Conservation (phyloP, 2,888 invertebrate species). For the Phorcus lineatus region DNA sequence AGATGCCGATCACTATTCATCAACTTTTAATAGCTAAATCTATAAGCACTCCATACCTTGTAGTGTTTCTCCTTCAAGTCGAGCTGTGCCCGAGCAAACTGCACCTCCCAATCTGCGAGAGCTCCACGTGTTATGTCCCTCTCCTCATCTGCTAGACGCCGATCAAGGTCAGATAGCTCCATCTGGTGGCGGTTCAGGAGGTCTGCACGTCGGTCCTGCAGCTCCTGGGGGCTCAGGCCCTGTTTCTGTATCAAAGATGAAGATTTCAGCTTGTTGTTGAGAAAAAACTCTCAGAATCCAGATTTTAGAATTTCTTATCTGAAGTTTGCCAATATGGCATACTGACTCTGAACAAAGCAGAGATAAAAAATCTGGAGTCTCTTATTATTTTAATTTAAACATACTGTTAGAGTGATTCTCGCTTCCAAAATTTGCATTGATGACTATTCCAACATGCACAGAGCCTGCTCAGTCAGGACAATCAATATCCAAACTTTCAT, state of each 20-base stretch:
- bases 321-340: too few species aligned
- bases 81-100: constrained; percentile 71
- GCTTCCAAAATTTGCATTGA: too few species aligned
- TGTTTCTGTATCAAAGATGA: constrained; percentile 53
- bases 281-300: too few species aligned
- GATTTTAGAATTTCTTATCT: too few species aligned
- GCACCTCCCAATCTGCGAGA: constrained; percentile 71
- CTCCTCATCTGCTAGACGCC: constrained; percentile 60
- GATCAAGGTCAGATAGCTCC: constrained; percentile 67
- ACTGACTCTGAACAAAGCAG: too few species aligned
- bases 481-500: too few species aligned
- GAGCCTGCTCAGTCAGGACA: too few species aligned
- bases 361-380: too few species aligned
- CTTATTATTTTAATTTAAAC: too few species aligned
- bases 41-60: constrained; percentile 55
- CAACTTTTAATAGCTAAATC: not conserved
- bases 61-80: constrained; percentile 72
- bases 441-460: too few species aligned
- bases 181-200: constrained; percentile 69
- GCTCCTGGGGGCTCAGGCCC: constrained; percentile 65
- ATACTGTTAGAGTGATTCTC: too few species aligned
- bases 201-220: constrained; percentile 59
- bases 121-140: constrained; percentile 60
- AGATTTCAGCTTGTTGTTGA: not conserved
- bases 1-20: not conserved